A percentile compares a stretch with the other conserved stretches of the same genome.
Evolutionary conservation across 2,888 invertebrate genomes (phyloP).

Genomic region (Meliscaeva auricollis): DNA sequence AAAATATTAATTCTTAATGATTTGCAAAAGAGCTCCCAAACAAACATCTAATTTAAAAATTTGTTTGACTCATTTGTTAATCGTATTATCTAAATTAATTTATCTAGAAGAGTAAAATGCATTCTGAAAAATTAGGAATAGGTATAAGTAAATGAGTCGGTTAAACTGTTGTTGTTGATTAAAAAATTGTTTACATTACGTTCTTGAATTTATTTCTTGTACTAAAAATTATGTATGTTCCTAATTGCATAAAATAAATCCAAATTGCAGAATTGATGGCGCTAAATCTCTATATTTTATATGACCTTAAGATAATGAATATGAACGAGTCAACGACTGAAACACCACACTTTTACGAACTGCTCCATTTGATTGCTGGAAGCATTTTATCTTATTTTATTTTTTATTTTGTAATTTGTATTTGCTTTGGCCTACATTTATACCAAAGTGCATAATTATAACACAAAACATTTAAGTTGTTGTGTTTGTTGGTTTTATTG

Average conservation of each 20-base stretch:
- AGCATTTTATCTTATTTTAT: not conserved
- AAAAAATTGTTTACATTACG: too few relatives aligned
- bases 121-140: too few relatives aligned
- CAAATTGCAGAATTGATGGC: not conserved
- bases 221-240: not conserved
- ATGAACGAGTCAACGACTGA: not conserved
- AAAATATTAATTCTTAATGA: too few relatives aligned
- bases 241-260: not conserved
- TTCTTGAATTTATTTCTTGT: too few relatives aligned
- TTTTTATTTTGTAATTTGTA: not conserved
- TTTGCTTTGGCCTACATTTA: constrained; percentile 3
- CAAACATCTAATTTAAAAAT: too few relatives aligned
- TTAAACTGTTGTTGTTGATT: too few relatives aligned
- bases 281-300: not conserved
- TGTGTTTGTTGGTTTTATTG: not conserved
- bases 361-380: not conserved
- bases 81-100: too few relatives aligned
- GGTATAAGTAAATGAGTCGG: too few relatives aligned
- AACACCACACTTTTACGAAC: not conserved
- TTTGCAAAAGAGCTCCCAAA: too few relatives aligned
- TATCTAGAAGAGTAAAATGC: too few relatives aligned
- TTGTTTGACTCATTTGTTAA: too few relatives aligned
- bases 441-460: not conserved
- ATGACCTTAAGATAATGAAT: constrained; percentile 9
- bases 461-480: not conserved